phyloP scores from a whole-genome alignment of 2,113 vertebrate genomes.

The Bubo blakistoni region DNA sequence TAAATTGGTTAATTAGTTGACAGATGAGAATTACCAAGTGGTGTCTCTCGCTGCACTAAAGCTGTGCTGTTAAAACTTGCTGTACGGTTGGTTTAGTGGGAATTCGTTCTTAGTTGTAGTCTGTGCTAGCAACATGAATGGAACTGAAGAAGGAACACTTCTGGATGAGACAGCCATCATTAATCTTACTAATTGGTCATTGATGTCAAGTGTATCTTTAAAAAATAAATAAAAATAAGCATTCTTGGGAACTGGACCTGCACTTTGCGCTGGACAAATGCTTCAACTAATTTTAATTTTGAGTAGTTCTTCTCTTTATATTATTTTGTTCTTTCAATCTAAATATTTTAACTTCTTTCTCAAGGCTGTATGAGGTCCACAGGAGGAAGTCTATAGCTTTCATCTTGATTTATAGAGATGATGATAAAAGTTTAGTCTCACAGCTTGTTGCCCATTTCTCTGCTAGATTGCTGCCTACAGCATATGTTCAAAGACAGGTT shows the following conservation, averaged over 20 bases:
- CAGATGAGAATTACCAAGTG: not conserved
- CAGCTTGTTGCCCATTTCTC: constrained; percentile 74
- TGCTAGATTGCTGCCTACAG: constrained; percentile 73
- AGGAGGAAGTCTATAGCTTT: constrained; percentile 78
- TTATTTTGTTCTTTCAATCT: constrained; percentile 54
- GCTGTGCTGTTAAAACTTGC: not conserved
- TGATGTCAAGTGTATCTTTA: not conserved
- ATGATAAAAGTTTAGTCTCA: constrained; percentile 82
- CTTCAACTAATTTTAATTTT: constrained; percentile 37
- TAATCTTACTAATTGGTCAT: constrained; percentile 16
- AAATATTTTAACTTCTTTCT: constrained; percentile 73
- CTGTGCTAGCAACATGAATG: not conserved
- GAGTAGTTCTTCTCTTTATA: not conserved
- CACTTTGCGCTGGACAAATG: not conserved
- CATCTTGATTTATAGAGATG: constrained; percentile 81
- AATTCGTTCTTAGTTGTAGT: not conserved
- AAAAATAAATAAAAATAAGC: not conserved
- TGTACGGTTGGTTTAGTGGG: not conserved
- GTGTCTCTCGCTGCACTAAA: not conserved
- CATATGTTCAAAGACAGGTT: constrained; percentile 80
- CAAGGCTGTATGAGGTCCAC: constrained; percentile 70
- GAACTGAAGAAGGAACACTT: not conserved
- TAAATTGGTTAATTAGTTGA: constrained; percentile 1
- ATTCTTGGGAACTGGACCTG: not conserved
- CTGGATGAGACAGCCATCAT: not conserved